Conservation (phyloP, 1,140 invertebrate species). For the Latrodectus geometricus region DNA sequence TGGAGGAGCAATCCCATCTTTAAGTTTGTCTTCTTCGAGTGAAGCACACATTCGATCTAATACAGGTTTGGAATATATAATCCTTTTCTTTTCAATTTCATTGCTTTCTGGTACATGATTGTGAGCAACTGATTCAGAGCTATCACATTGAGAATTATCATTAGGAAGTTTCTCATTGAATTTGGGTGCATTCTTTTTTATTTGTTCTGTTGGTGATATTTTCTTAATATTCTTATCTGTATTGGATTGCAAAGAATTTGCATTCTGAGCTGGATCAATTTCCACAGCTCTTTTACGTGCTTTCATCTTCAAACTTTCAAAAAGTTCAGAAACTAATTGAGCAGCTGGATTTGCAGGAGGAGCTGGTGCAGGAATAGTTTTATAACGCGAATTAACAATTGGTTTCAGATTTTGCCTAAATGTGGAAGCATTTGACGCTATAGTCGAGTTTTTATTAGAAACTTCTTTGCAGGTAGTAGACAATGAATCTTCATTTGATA, state of each 20-base stretch:
- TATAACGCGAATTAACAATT: conserved; percentile 41
- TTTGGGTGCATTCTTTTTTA: conserved; percentile 8
- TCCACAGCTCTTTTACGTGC: conserved; percentile 55
- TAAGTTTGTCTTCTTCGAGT: conserved; percentile 56
- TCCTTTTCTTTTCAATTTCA: conserved; percentile 59
- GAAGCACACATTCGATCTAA: conserved; percentile 58
- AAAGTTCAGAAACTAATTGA: conserved; percentile 60
- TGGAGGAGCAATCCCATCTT: conserved; percentile 43
- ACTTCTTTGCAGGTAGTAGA: neutral
- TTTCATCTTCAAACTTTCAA: conserved; percentile 62
- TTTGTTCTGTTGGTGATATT: conserved; percentile 28
- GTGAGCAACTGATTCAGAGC: conserved; percentile 62
- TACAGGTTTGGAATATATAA: conserved; percentile 59
- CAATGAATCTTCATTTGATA: neutral
- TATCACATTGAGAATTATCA: conserved; percentile 65
- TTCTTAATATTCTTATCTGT: neutral
- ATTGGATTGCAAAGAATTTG: neutral
- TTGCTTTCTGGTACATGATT: conserved; percentile 58
- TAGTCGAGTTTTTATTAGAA: neutral
- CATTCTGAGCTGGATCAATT: conserved; percentile 38
- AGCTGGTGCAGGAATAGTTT: conserved; percentile 23
- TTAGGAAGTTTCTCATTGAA: neutral
- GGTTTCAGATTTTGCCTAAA: conserved; percentile 56
- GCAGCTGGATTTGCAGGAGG: conserved; percentile 57
- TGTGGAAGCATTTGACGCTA: conserved; percentile 1